A percentile compares a stretch with the other conserved stretches of the same genome.
Conservation (phyloP, 2,113 vertebrate species). For the Semnornis frantzii region DNA sequence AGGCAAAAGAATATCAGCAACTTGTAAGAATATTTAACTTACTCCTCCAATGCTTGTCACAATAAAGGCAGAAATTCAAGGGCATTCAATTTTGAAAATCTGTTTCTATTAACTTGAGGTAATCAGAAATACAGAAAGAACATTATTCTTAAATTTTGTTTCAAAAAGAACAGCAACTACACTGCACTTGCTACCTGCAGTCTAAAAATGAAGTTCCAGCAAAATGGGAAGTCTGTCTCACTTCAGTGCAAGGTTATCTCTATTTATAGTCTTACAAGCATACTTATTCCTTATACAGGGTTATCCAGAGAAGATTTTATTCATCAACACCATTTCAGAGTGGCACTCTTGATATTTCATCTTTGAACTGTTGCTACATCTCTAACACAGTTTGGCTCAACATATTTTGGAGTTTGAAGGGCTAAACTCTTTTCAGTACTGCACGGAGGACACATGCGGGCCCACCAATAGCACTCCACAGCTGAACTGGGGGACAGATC, state of each 20-base stretch:
- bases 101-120: background rate
- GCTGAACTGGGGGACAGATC: background rate
- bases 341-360: background rate
- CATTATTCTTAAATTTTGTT: background rate
- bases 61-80: background rate
- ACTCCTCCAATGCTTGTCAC: background rate
- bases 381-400: background rate
- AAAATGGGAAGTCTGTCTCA: background rate
- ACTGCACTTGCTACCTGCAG: background rate
- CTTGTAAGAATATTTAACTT: background rate
- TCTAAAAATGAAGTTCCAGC: background rate
- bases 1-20: background rate
- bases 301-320: background rate
- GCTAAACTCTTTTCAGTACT: background rate
- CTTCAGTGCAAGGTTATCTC: background rate
- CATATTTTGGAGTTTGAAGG: background rate
- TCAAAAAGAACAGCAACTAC: background rate
- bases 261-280: background rate
- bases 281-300: accelerated
- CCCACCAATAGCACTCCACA: background rate
- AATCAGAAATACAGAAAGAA: background rate
- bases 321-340: background rate
- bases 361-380: too few species aligned
- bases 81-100: background rate
- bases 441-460: background rate